Base-by-base conservation (phyloP, 1,140 invertebrate genomes). In the Sesamia nonagrioides region DNA sequence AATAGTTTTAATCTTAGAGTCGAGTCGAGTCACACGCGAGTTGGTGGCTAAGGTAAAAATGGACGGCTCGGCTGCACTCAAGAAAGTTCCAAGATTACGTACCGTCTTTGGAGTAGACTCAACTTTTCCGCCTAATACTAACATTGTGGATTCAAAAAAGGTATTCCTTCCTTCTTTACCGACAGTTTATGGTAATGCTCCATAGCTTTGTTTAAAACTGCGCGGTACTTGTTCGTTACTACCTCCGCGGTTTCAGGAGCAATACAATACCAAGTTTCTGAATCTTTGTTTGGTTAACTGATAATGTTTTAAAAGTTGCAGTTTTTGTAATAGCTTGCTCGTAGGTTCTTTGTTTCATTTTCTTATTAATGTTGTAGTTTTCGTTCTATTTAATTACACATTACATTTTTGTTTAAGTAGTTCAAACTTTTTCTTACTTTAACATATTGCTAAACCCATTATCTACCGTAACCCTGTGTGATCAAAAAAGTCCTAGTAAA, bases 111-210 rank as follows among this genome's bases (percentile, higher is more conserved):
- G 68, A 40, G 40, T 93, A 88, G 90, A 91, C 90, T 89, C 87
- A 93, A 94, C 85, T 92, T 92, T 92, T 92, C 89, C 88, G 90
- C 84, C 84, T 91, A 89, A 91, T 91, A 91, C 87, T 89, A 89
- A 88, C 89, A 89, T 88, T 89, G 91, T 90, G 84, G 77, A 92
- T 94, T 94, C 91, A 94, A 94, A 94, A 93, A 94, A 94, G 91
- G 90, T 92, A 94, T 94, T 94, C 61, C 37, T 89, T 85, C 85
- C 82, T 82, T 84, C 78, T 80, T 66, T 79, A 86, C 81, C 84
- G 82, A 83, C 91, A 84, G 87, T 89, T 92, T 94, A 94, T 94
- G 93, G 82, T 94, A 94, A 94, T 94, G 80, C 83, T 75, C 87
- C 89, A 91, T 93, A 92, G 84, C 84, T 94, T 91, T 93, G 89